Evolutionary conservation across 37 sponge, comb jelly and placozoan species (phyloP).

Genomic region (Oopsacas minuta): DNA sequence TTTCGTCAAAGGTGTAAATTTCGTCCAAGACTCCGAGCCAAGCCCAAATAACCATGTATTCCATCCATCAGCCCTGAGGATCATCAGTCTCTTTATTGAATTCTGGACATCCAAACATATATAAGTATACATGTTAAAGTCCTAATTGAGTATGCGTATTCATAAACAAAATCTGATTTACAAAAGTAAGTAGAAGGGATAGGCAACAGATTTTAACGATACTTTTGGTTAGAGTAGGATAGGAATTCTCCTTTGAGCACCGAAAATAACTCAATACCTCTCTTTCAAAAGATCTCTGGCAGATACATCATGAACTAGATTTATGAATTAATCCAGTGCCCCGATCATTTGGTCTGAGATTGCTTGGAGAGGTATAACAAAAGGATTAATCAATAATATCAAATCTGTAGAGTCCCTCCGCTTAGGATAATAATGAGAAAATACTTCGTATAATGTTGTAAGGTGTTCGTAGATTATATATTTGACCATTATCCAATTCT

Average conservation of each 20-base stretch:
- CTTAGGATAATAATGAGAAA: constrained; percentile 13
- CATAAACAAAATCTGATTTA: constrained; percentile 15
- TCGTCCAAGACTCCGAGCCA: too few species aligned
- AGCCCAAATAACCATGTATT: too few species aligned
- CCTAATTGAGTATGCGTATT: too few species aligned
- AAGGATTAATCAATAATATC: not conserved
- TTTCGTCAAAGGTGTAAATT: too few species aligned
- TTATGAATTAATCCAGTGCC: not conserved
- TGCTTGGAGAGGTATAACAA: not conserved
- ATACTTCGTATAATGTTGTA: not conserved
- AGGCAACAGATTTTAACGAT: not conserved
- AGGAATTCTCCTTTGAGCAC: constrained; percentile 17
- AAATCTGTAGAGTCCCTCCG: constrained; percentile 14
- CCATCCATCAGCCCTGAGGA: too few species aligned
- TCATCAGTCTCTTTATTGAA: too few species aligned
- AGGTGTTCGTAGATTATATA: constrained; percentile 5
- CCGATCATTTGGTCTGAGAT: not conserved
- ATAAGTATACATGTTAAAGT: too few species aligned
- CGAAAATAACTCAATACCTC: not conserved
- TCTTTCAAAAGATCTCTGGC: constrained; percentile 15
- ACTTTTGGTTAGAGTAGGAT: constrained; percentile 12
- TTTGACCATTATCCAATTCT: not conserved
- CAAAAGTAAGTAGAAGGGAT: not conserved
- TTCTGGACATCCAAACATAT: too few species aligned
- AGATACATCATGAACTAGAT: constrained; percentile 3